These are phyloP conservation scores for Mustelus asterias DNA, from an alignment of 2,113 vertebrate species.

Conservation along the genomic window DNA sequence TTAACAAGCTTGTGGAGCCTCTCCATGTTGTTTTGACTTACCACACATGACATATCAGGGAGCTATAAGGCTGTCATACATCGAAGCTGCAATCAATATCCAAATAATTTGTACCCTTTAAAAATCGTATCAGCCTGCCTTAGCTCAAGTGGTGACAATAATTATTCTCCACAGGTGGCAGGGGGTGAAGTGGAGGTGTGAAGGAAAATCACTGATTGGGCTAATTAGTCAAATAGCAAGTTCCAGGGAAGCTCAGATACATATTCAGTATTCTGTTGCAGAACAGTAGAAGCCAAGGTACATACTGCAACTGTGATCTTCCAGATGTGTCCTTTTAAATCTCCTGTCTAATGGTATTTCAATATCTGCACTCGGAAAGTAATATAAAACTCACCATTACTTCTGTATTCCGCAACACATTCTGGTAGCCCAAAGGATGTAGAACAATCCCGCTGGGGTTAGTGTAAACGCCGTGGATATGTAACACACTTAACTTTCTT, in stretches of 20 bases:
- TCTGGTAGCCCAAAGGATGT: constrained; percentile 90
- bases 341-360: not conserved
- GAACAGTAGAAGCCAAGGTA: not conserved
- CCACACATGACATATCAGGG: not conserved
- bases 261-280: too few relatives aligned
- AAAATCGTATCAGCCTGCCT: not conserved
- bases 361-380: not conserved
- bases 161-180: not conserved
- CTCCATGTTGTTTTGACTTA: not conserved
- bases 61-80: not conserved
- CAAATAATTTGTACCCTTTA: not conserved
- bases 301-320: not conserved
- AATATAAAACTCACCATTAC: constrained; percentile 77
- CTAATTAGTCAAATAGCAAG: not conserved
- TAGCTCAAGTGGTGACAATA: not conserved
- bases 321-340: not conserved
- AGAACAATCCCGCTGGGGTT: constrained; percentile 92
- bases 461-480: constrained; percentile 92
- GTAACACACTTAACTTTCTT: constrained; percentile 81
- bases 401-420: constrained; percentile 86
- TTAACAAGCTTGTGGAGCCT: not conserved
- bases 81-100: not conserved
- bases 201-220: not conserved
- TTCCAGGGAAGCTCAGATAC: not conserved
- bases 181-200: not conserved